phyloP scores from a whole-genome alignment of 2,797 vertebrate species.

The Phrynocephalus guinanensis region DNA sequence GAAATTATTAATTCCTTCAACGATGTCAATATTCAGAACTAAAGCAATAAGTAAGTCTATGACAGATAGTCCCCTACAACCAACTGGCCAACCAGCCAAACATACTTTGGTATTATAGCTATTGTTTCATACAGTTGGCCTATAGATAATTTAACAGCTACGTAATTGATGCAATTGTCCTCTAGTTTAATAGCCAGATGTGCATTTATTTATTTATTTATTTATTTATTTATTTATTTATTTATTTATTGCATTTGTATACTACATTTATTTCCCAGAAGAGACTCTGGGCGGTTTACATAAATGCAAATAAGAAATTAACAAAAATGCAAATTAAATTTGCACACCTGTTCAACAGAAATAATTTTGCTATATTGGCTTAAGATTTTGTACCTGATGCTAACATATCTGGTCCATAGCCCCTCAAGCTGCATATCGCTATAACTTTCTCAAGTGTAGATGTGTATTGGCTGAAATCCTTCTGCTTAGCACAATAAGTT shows the following conservation, averaged over 20 bases:
- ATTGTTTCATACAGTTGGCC: neutral
- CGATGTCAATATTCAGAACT: conserved; percentile 17
- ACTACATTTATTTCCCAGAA: no score
- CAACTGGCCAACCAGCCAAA: no score
- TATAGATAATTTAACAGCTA: neutral
- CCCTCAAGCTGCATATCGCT: neutral
- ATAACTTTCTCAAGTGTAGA: neutral
- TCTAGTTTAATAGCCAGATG: conserved; percentile 16
- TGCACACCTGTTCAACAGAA: conserved; percentile 9
- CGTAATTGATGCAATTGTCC: conserved; percentile 10
- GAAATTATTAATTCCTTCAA: conserved; percentile 26
- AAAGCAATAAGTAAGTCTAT: conserved; percentile 8
- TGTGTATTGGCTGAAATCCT: neutral
- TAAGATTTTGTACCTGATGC: neutral
- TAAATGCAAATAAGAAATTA: no score
- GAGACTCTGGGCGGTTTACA: no score
- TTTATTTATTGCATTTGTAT: no score
- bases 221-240: no score
- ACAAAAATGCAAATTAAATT: neutral
- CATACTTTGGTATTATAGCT: conserved; percentile 13
- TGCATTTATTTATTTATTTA: neutral
- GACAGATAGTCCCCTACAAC: neutral
- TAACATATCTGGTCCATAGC: neutral
- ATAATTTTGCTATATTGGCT: neutral
- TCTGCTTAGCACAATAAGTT: no score